Evolutionary conservation across 2,113 vertebrate species (phyloP).

Genomic region (Etheostoma spectabile): DNA sequence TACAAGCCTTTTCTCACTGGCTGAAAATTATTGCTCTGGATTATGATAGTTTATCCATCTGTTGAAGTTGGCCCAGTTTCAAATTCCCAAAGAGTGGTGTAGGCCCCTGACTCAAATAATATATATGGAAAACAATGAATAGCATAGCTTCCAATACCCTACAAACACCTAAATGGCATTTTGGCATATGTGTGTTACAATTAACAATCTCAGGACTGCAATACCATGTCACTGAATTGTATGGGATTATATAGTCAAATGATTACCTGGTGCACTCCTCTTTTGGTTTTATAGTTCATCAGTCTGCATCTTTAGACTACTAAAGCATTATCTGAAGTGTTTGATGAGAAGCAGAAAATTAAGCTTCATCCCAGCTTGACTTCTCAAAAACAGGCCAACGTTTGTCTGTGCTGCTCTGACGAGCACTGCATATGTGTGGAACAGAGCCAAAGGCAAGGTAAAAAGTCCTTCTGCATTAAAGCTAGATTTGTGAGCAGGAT

Average conservation of each 20-base stretch:
- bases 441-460: constrained; percentile 25
- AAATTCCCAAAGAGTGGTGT: constrained; percentile 49
- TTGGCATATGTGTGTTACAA: neutral
- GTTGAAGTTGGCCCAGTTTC: constrained; percentile 41
- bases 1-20: neutral
- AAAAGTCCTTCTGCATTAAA: constrained; percentile 43
- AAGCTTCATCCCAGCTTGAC: constrained; percentile 25
- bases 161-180: neutral
- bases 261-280: neutral
- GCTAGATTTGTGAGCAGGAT: constrained; percentile 40
- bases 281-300: neutral
- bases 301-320: neutral
- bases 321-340: neutral
- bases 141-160: neutral
- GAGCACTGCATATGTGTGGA: constrained; percentile 25
- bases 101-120: constrained; percentile 20
- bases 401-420: constrained; percentile 31
- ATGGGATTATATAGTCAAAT: neutral
- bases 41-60: constrained; percentile 59
- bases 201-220: neutral
- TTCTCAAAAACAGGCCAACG: constrained; percentile 19
- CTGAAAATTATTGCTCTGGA: neutral
- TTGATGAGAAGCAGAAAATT: neutral
- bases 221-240: neutral
- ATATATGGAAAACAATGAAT: neutral